phyloP scores from a whole-genome alignment of 2,797 vertebrate species.

The Chromis chromis region DNA sequence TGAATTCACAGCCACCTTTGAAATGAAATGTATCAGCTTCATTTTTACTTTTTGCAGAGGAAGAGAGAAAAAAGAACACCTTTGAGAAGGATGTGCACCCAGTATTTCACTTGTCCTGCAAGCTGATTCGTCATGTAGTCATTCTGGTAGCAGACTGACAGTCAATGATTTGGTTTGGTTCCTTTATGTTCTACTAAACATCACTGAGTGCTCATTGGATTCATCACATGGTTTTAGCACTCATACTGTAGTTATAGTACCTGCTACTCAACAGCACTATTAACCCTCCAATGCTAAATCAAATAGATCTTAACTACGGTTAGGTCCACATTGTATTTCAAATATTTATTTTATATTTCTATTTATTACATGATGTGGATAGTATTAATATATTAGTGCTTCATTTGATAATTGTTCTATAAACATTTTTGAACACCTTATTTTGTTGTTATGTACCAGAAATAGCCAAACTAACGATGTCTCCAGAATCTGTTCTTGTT shows the following conservation, averaged over 20 bases:
- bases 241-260: constrained; percentile 1
- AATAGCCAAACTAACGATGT: constrained; percentile 56
- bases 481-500: constrained; percentile 40
- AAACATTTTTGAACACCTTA: constrained; percentile 46
- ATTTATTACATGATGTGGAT: constrained; percentile 79
- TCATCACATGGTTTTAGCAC: constrained; percentile 8
- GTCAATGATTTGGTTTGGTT: neutral
- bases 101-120: constrained; percentile 34
- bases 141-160: constrained; percentile 21
- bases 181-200: constrained; percentile 13
- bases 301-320: constrained; percentile 46
- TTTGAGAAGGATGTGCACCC: neutral
- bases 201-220: constrained; percentile 24
- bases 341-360: constrained; percentile 82
- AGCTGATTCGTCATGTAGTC: constrained; percentile 5
- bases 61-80: constrained; percentile 19
- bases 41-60: constrained; percentile 22
- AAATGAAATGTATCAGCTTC: constrained; percentile 19
- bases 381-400: constrained; percentile 78
- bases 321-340: constrained; percentile 65
- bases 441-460: constrained; percentile 59
- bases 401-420: constrained; percentile 63
- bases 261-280: constrained; percentile 53
- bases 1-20: constrained; percentile 37
- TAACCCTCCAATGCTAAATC: constrained; percentile 42